Percentiles rank a stretch among this genome's conserved stretches.
Conservation (phyloP, 2,797 vertebrate species). For the Trematomus bernacchii region DNA sequence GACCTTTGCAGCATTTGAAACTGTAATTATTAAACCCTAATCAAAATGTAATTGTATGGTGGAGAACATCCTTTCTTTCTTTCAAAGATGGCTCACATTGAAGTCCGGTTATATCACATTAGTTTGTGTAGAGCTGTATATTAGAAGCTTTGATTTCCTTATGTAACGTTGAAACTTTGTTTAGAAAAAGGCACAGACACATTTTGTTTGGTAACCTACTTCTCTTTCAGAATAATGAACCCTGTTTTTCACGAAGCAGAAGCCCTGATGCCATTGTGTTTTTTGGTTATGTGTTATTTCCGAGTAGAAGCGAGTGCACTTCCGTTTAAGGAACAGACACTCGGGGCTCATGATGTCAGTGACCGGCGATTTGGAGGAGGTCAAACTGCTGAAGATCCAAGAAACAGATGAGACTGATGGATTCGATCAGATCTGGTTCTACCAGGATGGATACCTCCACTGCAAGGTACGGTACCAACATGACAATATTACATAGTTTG, state of each 20-base stretch:
- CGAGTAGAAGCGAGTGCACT: conserved; percentile 89
- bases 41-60: background rate
- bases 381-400: conserved; percentile 92
- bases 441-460: conserved; percentile 90
- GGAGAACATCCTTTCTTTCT: background rate
- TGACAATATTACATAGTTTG: background rate
- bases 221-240: background rate
- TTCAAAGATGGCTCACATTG: background rate
- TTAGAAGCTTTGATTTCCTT: background rate
- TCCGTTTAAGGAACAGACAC: conserved; percentile 90
- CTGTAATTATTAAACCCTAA: background rate
- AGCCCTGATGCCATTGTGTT: conserved; percentile 3
- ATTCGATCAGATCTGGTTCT: conserved; percentile 93
- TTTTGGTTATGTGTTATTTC: conserved; percentile 17
- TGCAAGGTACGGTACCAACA: conserved; percentile 85
- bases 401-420: conserved; percentile 86
- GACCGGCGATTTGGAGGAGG: conserved; percentile 89
- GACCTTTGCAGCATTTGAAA: background rate
- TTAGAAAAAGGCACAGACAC: background rate
- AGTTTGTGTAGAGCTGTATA: background rate
- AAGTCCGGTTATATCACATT: background rate
- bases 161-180: background rate
- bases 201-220: background rate
- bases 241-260: background rate
- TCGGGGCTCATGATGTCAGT: conserved; percentile 90